Evolutionary conservation across 2,888 invertebrate species (phyloP), one percentile per base, ranked within the genome.

Genomic region (Hemicrepidius hirtus): DNA sequence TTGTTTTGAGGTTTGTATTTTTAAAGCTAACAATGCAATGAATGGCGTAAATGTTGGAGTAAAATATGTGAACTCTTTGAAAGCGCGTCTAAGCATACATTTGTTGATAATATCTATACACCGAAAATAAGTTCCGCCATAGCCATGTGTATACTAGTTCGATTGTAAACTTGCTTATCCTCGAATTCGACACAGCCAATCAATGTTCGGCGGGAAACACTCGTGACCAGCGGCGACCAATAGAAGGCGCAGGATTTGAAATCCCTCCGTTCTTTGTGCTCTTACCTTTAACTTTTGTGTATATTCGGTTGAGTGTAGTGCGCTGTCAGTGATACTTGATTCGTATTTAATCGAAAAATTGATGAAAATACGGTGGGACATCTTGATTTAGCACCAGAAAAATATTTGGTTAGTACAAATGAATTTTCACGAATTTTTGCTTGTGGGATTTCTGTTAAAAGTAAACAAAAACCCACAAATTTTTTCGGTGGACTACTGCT

Each of bases 361-460:
- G 89, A 90, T 89, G 92, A 91, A 89, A 92, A 89, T 89, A 89
- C 90, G 81, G 86, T 88, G 85, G 89, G 91, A 89, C 92, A 90
- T 88, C 89, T 89, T 88, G 90, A 91, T 89, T 90, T 90, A 87
- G 89, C 89, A 86, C 84, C 87, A 80, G 89, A 88, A 88, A 91
- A 90, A 89, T 90, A 91, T 89, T 89, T 90, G 89, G 93, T 93
- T 88, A 92, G 93, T 91, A 80, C 69, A 72, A 44, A 40, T 35
- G 55, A 24, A 73, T 74, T 78, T 82, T 81, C 82, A 73, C 70
- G 67, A 71, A 75, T 74, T 72, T 81, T 81, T 78, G 78, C 81
- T 76, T 35, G 44, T 28, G 68, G 65, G 77, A 80, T 84, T 86
- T 85, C 84, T 83, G 85, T 86, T 86, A 86, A 78, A 83, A 68